Base-by-base conservation (phyloP, 2,888 invertebrate genomes). In the Metopia argyrocephala region DNA sequence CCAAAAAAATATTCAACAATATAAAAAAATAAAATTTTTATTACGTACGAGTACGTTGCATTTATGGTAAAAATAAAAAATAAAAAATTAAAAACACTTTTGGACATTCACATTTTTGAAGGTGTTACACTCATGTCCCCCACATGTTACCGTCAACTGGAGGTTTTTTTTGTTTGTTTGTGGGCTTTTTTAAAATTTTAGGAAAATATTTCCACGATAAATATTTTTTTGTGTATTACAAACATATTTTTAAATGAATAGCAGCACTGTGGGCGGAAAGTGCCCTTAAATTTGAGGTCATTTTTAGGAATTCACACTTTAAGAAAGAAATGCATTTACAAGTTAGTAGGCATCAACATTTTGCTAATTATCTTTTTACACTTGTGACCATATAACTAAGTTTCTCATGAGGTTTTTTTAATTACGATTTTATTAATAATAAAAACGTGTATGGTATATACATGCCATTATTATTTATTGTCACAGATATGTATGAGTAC, bases 51-150 rank as follows among this genome's bases (percentile, higher is more conserved):
- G 9, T 7, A 31, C 1, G 12, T 3, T 31, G 3, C 38, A 38
- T 31, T 15, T 15, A 38, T 15, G 38, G 3, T 2, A 45, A 18
- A 57, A 28, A 27, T 18, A 0, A 27, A 57, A 20, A 9, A 23
- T 12, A 45, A 48, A 57, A 20, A 5, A 23, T 46, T 18, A 46
- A 28, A 25, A 5, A 27, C 23, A 21, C 15, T 69, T 38, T 62
- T 70, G 78, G 38, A 52, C 74, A 75, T 74, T 70, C 69, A 78
- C 65, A 74, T 66, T 68, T 66, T 50, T 25, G 62, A 78, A 81
- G 81, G 81, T 78, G 78, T 81, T 81, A 57, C 61, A 75, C 70
- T 78, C 78, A 70, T 75, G 74, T 78, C 78, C 74, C 70, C 56
- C 74, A 69, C 76, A 81, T 75, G 57, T 74, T 74, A 69, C 23